phyloP scores from a whole-genome alignment of 1,140 invertebrate genomes.

The Drosophila rhopaloa region DNA sequence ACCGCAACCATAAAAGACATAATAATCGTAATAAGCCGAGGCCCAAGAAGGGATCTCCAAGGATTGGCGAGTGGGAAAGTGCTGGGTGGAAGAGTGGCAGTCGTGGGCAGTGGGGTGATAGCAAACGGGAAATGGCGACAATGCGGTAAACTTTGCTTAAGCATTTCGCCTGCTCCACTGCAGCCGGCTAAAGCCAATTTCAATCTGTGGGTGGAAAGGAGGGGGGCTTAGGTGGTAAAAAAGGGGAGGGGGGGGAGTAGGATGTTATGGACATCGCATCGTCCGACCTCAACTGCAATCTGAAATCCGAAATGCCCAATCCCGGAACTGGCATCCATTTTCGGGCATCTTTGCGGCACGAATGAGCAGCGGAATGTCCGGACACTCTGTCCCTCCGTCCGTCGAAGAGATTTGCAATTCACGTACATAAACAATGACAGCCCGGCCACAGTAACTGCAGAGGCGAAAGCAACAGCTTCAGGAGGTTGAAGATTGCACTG shows the following conservation, averaged over 20 bases:
- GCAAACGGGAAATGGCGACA: conserved; percentile 45
- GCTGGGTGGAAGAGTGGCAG: neutral
- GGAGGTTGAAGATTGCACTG: neutral
- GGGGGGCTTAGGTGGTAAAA: neutral
- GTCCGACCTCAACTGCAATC: conserved; percentile 4
- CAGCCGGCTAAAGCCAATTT: neutral
- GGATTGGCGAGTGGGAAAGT: neutral
- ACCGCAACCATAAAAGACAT: conserved; percentile 38
- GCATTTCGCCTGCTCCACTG: conserved; percentile 30
- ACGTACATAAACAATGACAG: conserved; percentile 68
- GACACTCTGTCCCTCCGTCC: neutral
- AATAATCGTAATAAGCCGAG: conserved; percentile 42
- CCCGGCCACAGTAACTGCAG: conserved; percentile 7
- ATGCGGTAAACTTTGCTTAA: conserved; percentile 55
- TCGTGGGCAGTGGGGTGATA: neutral
- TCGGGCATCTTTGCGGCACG: conserved; percentile 36
- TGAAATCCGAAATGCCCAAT: conserved; percentile 6
- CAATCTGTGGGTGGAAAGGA: neutral
- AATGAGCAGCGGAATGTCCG: neutral
- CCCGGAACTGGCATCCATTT: conserved; percentile 14
- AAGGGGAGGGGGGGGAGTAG: neutral
- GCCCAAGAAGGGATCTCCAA: conserved; percentile 4
- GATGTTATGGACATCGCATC: neutral
- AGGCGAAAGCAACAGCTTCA: conserved; percentile 1
- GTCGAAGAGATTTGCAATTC: conserved; percentile 60